phyloP scores from a whole-genome alignment of 2,888 invertebrate genomes.

The Phyto melanocephala region DNA sequence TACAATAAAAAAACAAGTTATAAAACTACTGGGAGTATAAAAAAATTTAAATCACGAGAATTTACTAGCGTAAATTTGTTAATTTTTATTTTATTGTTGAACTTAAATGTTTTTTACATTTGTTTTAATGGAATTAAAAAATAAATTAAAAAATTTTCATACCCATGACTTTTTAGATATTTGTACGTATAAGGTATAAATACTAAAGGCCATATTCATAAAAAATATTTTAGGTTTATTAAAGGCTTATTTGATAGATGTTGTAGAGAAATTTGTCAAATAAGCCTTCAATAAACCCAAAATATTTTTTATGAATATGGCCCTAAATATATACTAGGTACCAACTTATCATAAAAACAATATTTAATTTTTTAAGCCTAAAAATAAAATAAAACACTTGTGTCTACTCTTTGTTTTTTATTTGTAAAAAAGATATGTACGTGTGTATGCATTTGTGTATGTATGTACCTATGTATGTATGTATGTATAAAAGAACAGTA shows the following conservation, averaged over 20 bases:
- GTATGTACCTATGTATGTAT: too few relatives aligned
- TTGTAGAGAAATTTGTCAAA: too few relatives aligned
- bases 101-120: too few relatives aligned
- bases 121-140: constrained; percentile 9
- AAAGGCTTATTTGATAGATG: too few relatives aligned
- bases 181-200: neutral
- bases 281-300: too few relatives aligned
- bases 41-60: constrained; percentile 7
- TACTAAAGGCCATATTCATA: too few relatives aligned
- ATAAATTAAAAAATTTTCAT: neutral
- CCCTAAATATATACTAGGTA: too few relatives aligned
- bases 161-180: neutral
- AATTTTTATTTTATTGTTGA: too few relatives aligned
- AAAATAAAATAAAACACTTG: constrained; percentile 13
- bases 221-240: too few relatives aligned
- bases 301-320: too few relatives aligned
- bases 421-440: neutral
- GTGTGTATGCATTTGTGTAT: neutral
- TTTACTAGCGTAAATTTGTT: neutral
- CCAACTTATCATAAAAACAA: neutral
- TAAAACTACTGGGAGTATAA: neutral
- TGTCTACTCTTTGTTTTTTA: neutral
- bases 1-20: neutral
- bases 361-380: constrained; percentile 11
- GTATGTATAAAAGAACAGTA: constrained; percentile 3